Base-by-base conservation (phyloP, 2,797 vertebrate species). In the Poecilia velifera region DNA sequence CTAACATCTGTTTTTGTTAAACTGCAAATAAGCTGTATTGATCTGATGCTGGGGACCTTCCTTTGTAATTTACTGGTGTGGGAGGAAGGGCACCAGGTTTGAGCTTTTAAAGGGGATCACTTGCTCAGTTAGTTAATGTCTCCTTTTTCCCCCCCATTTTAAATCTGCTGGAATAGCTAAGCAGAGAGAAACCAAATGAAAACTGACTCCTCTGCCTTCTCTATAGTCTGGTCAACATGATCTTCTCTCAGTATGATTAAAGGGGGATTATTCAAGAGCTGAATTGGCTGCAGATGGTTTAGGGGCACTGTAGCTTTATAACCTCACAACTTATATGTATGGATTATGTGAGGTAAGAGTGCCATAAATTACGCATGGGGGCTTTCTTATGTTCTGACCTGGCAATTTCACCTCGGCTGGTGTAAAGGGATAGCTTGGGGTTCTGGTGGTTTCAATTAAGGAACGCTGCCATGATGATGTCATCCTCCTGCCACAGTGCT, bases 1-100 rank as follows among this genome's bases (percentile, higher is more conserved):
- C 66, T 70, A 70, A 93, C 93, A 94, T 93, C 90, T 94, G 93
- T 92, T 92, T 91, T 92, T 92, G 94, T 94, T 94, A 93, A 94
- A 93, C 90, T 93, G 88, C 86, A 94, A 87, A 85, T 75, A 83
- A 72, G 76, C 88, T 92, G 88, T 93, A 94, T 94, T 91, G 93
- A 95, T 95, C 90, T 86, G 85, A 31, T 83, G 76, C 78, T 74
- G 73, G 51, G 76, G 82, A 82, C 89, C 84, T 94, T 93, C 91
- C 85, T 89, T 72, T 3, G 75, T 91, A 91, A 92, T 93, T 94
- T 90, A 93, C 85, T 87, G 82, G 86, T 34, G 80, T 49, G 46
- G 45, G 76, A 82, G 10, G 83, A 84, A 91, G 85, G 77, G 31
- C 71, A 83, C 64, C 82, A 76, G 81, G 82, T 66, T 77, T 66